These are phyloP conservation scores for Pocota personata DNA, from an alignment of 2,888 invertebrate species.

Conservation along the genomic window DNA sequence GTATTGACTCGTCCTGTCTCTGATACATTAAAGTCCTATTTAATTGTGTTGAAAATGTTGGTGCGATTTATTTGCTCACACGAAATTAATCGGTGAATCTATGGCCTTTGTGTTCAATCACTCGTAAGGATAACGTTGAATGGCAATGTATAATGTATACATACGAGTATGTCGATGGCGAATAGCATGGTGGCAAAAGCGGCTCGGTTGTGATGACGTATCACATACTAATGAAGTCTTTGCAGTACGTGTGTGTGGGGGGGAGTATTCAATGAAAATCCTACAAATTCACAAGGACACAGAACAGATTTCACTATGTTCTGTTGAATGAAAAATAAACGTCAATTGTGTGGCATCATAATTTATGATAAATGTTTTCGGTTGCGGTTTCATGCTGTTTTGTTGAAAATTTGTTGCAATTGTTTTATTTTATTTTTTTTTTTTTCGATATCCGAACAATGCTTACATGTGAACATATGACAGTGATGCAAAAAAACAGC, in stretches of 20 bases:
- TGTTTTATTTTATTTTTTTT: neutral
- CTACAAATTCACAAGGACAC: conserved; percentile 27
- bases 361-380: conserved; percentile 65
- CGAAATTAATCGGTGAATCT: conserved; percentile 63
- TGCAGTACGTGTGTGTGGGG: conserved; percentile 10
- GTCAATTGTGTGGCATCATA: conserved; percentile 53
- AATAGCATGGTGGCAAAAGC: too few relatives aligned
- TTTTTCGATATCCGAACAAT: neutral
- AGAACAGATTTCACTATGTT: conserved; percentile 45
- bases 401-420: conserved; percentile 38
- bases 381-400: conserved; percentile 34
- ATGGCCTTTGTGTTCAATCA: conserved; percentile 57
- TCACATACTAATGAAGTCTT: conserved; percentile 67
- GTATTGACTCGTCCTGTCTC: conserved; percentile 1
- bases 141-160: neutral
- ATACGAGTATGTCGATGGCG: neutral
- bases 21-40: conserved; percentile 45
- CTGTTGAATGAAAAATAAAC: conserved; percentile 56
- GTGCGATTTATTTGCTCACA: conserved; percentile 62
- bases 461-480: too few relatives aligned
- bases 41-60: conserved; percentile 66
- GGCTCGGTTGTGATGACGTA: conserved; percentile 38
- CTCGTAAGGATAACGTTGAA: conserved; percentile 40
- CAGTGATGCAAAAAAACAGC: neutral
- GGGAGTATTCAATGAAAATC: conserved; percentile 6